Percentiles rank a stretch among this genome's conserved stretches.
Evolutionary conservation across 1,140 invertebrate species (phyloP).

Genomic region (Trichonephila clavipes): DNA sequence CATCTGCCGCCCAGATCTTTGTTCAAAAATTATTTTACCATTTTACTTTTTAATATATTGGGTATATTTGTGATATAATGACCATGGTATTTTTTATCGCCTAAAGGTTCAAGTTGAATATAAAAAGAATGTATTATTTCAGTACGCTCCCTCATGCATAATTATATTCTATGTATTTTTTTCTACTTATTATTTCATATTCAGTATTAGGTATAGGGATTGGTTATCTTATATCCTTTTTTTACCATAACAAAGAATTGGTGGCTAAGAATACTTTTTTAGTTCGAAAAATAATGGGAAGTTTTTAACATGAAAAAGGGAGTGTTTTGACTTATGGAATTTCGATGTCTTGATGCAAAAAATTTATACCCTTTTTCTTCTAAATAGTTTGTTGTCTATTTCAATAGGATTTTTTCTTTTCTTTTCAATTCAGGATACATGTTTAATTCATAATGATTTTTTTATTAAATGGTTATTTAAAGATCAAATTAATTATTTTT

Average conservation of each 20-base stretch:
- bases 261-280: not conserved
- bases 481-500: too few species aligned
- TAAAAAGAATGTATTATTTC: not conserved
- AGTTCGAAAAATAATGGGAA: not conserved
- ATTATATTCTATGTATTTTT: not conserved
- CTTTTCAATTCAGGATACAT: too few species aligned
- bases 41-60: slow-evolving; percentile 1
- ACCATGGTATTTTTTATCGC: not conserved
- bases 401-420: too few species aligned
- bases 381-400: too few species aligned
- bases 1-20: slow-evolving; percentile 36
- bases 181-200: not conserved
- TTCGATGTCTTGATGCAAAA: not conserved
- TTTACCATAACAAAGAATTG: not conserved
- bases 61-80: not conserved
- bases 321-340: not conserved
- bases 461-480: too few species aligned
- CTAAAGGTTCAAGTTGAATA: slow-evolving; percentile 18
- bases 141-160: not conserved
- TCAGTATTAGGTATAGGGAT: not conserved
- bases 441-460: too few species aligned
- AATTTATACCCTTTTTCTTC: too few species aligned
- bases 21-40: not conserved
- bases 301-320: not conserved
- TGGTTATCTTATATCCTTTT: not conserved